These are phyloP conservation scores for Matsumyia berberina DNA, from an alignment of 2,888 invertebrate genomes.

Conservation along the genomic window DNA sequence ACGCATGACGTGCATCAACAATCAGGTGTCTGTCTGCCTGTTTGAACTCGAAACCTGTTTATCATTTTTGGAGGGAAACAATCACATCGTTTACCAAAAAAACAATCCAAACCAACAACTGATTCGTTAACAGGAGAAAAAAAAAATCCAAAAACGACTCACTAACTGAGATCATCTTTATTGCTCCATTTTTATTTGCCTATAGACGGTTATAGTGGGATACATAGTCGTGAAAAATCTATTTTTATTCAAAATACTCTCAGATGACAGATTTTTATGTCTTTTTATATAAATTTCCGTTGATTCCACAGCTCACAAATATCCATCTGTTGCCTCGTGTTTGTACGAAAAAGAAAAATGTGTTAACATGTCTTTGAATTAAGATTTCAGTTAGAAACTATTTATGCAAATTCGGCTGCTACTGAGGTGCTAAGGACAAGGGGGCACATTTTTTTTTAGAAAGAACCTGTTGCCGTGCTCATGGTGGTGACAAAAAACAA, in stretches of 20 bases:
- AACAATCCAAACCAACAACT: not conserved
- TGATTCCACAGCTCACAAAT: conserved; percentile 11
- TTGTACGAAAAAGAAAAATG: not conserved
- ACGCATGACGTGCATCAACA: conserved; percentile 38
- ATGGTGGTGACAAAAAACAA: conserved; percentile 6
- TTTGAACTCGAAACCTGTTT: conserved; percentile 43
- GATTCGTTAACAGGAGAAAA: conserved; percentile 9
- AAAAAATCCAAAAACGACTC: conserved; percentile 27
- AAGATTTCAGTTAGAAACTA: conserved; percentile 28
- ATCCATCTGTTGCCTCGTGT: conserved; percentile 18
- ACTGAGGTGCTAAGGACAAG: not conserved
- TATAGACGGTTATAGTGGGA: conserved; percentile 1
- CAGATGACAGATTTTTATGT: conserved; percentile 49
- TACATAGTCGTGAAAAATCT: conserved; percentile 57
- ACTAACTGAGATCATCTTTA: conserved; percentile 66
- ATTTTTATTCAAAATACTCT: conserved; percentile 63
- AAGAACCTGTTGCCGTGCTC: conserved; percentile 33
- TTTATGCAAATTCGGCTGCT: conserved; percentile 48
- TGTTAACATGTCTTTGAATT: conserved; percentile 38
- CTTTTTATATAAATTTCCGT: conserved; percentile 18
- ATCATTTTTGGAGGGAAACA: conserved; percentile 54
- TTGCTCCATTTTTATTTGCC: conserved; percentile 32
- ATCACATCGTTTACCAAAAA: conserved; percentile 40
- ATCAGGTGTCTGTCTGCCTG: conserved; percentile 11
- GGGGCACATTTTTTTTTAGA: not conserved